These are phyloP conservation scores for Chauna torquata DNA, from an alignment of 2,113 vertebrate species.

Conservation along the genomic window DNA sequence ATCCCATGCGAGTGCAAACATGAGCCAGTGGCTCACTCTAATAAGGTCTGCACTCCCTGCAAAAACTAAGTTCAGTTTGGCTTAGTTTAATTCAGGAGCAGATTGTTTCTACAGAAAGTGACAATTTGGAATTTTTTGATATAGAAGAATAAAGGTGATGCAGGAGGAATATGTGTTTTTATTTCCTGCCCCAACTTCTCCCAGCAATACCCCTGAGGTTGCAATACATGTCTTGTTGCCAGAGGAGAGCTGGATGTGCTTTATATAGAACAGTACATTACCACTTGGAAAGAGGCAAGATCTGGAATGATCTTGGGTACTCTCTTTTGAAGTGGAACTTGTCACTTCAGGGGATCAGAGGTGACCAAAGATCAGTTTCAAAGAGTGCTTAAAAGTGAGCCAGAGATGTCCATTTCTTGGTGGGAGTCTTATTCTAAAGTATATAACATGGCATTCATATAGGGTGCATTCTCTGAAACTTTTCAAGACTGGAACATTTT, in stretches of 20 bases:
- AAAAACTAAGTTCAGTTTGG: neutral
- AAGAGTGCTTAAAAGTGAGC: neutral
- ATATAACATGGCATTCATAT: fast-evolving
- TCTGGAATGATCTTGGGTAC: neutral
- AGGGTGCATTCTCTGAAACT: neutral
- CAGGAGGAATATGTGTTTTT: neutral
- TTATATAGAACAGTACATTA: neutral
- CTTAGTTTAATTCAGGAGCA: neutral
- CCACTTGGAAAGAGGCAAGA: neutral
- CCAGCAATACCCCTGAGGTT: neutral
- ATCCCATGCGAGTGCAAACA: neutral
- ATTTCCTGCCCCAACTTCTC: neutral
- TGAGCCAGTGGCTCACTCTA: neutral
- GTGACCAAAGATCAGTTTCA: neutral
- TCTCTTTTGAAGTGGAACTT: neutral
- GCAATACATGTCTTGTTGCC: neutral
- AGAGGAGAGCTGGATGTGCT: neutral
- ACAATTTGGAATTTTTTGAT: neutral
- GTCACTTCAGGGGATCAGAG: neutral
- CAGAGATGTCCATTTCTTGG: neutral
- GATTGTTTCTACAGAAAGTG: neutral
- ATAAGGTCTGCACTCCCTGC: neutral
- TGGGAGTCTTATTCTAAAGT: neutral
- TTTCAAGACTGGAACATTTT: neutral
- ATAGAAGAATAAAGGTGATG: neutral